Conservation (phyloP, 2,797 vertebrate genomes). For the Centropyge bicolor region DNA sequence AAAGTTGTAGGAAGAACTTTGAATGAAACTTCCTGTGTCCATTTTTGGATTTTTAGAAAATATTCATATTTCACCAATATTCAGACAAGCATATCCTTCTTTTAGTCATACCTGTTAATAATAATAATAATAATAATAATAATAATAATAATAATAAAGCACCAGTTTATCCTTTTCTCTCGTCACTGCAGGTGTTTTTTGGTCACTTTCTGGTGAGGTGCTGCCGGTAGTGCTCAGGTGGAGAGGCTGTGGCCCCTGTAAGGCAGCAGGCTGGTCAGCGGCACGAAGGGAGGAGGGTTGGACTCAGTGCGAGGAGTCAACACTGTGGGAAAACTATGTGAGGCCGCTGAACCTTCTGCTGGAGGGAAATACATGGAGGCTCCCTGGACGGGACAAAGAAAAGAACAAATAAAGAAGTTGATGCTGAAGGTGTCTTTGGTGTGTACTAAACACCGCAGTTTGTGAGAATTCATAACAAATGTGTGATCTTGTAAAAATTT, state of each 20-base stretch:
- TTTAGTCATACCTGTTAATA: not conserved
- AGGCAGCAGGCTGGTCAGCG: conserved; percentile 56
- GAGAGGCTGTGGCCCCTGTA: conserved; percentile 33
- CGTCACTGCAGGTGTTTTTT: not conserved
- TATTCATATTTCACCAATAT: not conserved
- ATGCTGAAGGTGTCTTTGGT: not conserved
- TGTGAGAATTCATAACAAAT: not conserved
- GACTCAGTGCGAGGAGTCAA: conserved; percentile 19
- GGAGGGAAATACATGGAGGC: conserved; percentile 47
- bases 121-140: not conserved
- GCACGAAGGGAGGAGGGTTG: conserved; percentile 68
- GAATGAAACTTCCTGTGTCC: not conserved
- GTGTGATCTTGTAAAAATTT: not conserved
- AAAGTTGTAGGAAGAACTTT: conserved; percentile 6
- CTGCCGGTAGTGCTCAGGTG: conserved; percentile 34
- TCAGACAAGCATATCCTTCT: not conserved
- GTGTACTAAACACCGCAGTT: not conserved
- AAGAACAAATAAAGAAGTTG: conserved; percentile 1
- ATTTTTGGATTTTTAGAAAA: not conserved
- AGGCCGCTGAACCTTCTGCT: conserved; percentile 15
- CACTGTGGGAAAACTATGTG: conserved; percentile 33
- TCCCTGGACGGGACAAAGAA: conserved; percentile 59
- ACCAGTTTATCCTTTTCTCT: not conserved
- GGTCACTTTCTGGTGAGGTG: not conserved
- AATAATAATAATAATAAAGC: not conserved